phyloP scores from a whole-genome alignment of 2,888 invertebrate species.

The Tridacna crocea region DNA sequence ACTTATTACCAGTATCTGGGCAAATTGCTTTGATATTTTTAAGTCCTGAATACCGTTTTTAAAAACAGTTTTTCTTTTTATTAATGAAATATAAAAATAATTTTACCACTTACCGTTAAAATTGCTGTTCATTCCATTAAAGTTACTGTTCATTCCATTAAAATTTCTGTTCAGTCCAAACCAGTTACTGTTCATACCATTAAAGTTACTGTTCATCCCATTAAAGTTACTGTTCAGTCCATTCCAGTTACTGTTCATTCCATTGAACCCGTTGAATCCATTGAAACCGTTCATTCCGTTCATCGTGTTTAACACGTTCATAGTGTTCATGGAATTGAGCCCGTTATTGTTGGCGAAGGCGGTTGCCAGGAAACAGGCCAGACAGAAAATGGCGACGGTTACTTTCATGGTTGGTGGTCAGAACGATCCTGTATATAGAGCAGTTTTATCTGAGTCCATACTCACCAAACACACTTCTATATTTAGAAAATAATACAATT shows the following conservation, averaged over 20 bases:
- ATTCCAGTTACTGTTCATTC: constrained; percentile 7
- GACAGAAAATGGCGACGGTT: background rate
- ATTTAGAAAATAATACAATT: background rate
- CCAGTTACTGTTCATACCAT: constrained; percentile 1
- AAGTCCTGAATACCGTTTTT: too few species aligned
- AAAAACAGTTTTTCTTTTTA: too few species aligned
- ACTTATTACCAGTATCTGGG: too few species aligned
- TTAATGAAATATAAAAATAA: background rate
- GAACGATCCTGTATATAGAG: background rate
- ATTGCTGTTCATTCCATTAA: background rate
- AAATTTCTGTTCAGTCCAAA: constrained; percentile 24
- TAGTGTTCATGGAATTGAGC: background rate
- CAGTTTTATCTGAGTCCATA: background rate
- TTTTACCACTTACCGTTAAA: background rate
- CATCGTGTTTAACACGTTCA: constrained; percentile 14
- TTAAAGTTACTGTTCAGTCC: constrained; percentile 19
- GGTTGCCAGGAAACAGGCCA: constrained; percentile 5
- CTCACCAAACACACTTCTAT: background rate
- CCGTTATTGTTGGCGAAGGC: background rate
- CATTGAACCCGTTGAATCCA: constrained; percentile 1
- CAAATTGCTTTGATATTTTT: too few species aligned
- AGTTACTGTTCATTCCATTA: constrained; percentile 17
- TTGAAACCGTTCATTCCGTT: background rate
- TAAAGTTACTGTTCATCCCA: constrained; percentile 3
- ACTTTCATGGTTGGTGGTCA: constrained; percentile 2